These are phyloP conservation scores for Synergus japonicus DNA, from an alignment of 2,888 invertebrate species.

Conservation along the genomic window DNA sequence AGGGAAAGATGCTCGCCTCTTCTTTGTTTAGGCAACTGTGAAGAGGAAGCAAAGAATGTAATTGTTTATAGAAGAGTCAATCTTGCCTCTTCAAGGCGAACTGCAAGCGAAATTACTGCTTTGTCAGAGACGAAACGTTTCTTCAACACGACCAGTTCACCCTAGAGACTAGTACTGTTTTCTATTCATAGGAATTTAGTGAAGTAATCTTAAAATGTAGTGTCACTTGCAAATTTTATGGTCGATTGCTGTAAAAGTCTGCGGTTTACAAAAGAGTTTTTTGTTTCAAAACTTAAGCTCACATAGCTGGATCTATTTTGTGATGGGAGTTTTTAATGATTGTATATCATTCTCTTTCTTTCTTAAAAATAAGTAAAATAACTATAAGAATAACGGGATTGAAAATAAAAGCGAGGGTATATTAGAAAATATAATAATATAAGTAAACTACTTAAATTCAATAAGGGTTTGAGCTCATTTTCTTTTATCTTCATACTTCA, in stretches of 20 bases:
- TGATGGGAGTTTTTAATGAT: too few species aligned
- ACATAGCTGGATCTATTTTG: too few species aligned
- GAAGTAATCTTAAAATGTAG: neutral
- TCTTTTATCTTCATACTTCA: neutral
- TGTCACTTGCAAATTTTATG: too few species aligned
- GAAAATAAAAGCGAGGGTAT: too few species aligned
- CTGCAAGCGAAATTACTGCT: neutral
- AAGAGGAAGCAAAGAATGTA: neutral
- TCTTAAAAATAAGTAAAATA: too few species aligned
- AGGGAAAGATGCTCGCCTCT: neutral
- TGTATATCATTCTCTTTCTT: too few species aligned
- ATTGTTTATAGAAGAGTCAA: conserved; percentile 7
- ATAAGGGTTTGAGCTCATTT: neutral
- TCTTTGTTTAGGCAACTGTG: neutral
- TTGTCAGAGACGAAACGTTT: conserved; percentile 3
- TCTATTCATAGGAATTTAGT: neutral
- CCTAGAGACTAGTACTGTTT: neutral
- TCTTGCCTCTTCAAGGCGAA: neutral
- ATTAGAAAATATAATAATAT: too few species aligned
- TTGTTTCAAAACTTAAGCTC: too few species aligned
- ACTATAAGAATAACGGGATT: too few species aligned
- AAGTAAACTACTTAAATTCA: neutral
- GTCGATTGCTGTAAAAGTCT: too few species aligned
- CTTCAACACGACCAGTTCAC: neutral
- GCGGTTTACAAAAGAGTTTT: too few species aligned